Evolutionary conservation across 2,888 invertebrate genomes (phyloP), one percentile per base, ranked within the genome.

Genomic region (Cryptosula pallasiana): DNA sequence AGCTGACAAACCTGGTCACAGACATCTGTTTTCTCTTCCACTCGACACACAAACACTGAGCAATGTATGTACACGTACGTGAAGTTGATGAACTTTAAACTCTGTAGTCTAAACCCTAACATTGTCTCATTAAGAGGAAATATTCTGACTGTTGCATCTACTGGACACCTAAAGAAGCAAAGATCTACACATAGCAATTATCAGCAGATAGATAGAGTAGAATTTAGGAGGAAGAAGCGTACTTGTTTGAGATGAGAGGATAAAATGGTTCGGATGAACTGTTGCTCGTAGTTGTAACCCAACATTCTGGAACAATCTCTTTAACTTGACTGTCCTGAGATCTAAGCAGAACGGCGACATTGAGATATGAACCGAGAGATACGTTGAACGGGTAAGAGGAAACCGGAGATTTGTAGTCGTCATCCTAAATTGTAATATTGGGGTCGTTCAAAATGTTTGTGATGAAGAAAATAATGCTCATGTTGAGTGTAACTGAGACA

Each of bases 191-290:
- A 5, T 45, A 45, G 9, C 45, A 45, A 45, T 20, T 25, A 57
- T 57, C 13, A 16, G 57, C 5, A 25, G 3, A 57, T 25, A 57
- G 5, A 25, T 5, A 57, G 57, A 23, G 20, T 9, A 13, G 20
- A 9, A 45, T 9, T 9, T 9, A 5, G 5, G 54, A 72, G 3
- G 1, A 34, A 29, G 16, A 55, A 20, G 36, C 79, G 75, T 73
- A 83, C 83, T 80, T 82, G 73, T 82, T 72, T 27, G 63, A 55
- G 58, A 82, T 78, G 20, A 83, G 76, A 2, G 75, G 73, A 73
- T 79, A 78, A 1, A 74, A 74, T 0, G 78, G 75, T 0, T 74
- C 35, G 29, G 75, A 72, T 54, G 73, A 71, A 29, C 73, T 72
- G 58, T 78, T 73, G 0, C 63, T 32, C 20, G 78, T 75, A 0